Evolutionary conservation across 2,113 vertebrate genomes (phyloP), one percentile per base, ranked within the genome.

Genomic region (Sakesphorus luctuosus): DNA sequence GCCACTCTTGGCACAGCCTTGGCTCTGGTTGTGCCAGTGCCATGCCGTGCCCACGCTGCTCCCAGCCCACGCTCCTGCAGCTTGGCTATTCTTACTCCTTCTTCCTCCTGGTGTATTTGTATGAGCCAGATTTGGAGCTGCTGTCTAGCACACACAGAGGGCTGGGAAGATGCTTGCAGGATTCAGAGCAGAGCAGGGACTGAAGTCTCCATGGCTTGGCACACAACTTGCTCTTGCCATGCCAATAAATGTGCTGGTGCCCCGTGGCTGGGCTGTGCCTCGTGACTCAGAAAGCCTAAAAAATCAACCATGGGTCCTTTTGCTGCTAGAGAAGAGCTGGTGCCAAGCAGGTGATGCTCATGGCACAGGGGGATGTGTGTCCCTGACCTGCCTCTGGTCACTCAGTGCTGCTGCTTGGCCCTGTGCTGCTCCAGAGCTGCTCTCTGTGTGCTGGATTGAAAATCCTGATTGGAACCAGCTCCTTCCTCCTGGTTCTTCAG

Each of bases 11-110:
- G 44, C 33, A 29, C 20, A 4, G 28, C 28, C 50, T 23, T 0
- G 2, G 36, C 65, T 76, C 61, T 4, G 6, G 14, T 8, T 50
- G 26, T 56, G 81, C 29, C 9, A 2, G 31, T 47, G 59, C 72
- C 18, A 4, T 9, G 23, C 56, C 10, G 1, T 43, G 73, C 68
- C 58, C 59, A 33, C 3, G 5, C 46, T 0, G 0, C 74, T 84
- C 47, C 55, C 53, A 47, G 82, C 36, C 52, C 2, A 2, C 2
- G 7, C 24, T 79, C 65, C 63, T 1, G 10, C 65, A 86, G 52
- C 72, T 65, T 7, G 7, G 71, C 74, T 65, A 10, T 43, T 89
- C 40, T 24, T 33, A 49, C 26, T 15, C 47, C 49, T 80, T 10
- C 72, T 62, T 52, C 36, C 65, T 84, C 73, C 74, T 29, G 26